Evolutionary conservation across 2,113 vertebrate species (phyloP), one percentile per base, ranked within the genome.

Genomic region (Oncorhynchus clarkii): DNA sequence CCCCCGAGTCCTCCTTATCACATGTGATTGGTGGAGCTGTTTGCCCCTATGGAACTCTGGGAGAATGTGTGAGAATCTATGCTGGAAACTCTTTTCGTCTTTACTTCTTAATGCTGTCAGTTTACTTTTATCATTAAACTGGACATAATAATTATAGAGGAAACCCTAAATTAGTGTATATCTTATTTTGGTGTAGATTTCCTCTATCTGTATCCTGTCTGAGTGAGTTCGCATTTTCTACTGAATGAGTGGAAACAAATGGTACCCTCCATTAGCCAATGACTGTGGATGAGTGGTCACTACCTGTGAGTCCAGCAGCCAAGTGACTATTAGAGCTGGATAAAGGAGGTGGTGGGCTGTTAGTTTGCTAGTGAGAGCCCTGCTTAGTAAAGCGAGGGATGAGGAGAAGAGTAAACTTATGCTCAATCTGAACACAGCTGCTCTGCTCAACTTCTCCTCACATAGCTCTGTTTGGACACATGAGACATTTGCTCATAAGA

Each of bases 391-490:
- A 86, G 82, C 76, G 78, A 54, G 51, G 12, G 14, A 18, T 54
- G 57, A 45, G 39, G 39, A 26, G 64, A 3, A 86, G 74, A 78
- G 76, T 59, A 79, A 87, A 89, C 83, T 48, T 80, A 27, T 64
- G 78, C 74, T 75, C 74, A 81, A 73, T 84, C 73, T 88, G 77
- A 66, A 78, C 14, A 66, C 89, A 88, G 89, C 83, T 91, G 89
- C 85, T 77, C 65, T 29, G 26, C 51, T 87, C 66, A 3, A 4
- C 76, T 78, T 84, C 72, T 77, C 65, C 48, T 86, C 74, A 79
- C 79, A 16, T 78, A 64, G 26, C 67, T 62, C 72, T 86, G 79
- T 70, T 11, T 9, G 75, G 79, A 71, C 59, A 81, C 87, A 89
- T 79, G 24, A 11, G 62, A 71, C 74, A 68, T 66, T 69, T 3